Conservation (phyloP, 2,113 vertebrate species). For the Ageneiosus marmoratus region DNA sequence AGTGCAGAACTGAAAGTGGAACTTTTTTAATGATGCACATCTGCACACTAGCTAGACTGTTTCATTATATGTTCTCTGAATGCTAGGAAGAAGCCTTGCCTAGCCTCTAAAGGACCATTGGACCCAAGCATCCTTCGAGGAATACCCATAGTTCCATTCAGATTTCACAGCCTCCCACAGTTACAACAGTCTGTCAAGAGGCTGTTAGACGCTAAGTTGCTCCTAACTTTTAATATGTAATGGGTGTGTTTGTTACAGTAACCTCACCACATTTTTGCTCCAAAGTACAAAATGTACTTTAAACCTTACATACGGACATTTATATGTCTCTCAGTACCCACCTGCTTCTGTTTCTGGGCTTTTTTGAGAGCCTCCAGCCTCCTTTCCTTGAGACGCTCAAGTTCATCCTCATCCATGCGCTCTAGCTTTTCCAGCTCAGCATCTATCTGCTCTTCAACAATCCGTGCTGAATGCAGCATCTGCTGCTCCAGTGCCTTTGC, state of each 20-base stretch:
- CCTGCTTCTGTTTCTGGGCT: conserved; percentile 96
- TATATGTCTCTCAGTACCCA: conserved; percentile 55
- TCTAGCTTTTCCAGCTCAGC: conserved; percentile 86
- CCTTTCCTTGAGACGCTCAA: conserved; percentile 88
- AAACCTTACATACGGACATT: not conserved
- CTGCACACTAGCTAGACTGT: no score
- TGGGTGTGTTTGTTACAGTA: not conserved
- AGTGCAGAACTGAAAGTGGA: no score
- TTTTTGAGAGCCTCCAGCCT: conserved; percentile 89
- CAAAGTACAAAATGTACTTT: not conserved
- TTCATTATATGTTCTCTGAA: no score
- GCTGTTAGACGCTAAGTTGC: not conserved
- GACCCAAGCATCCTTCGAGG: no score
- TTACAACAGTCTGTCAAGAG: not conserved
- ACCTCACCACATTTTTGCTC: not conserved
- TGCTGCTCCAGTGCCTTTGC: conserved; percentile 86
- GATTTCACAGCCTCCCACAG: not conserved
- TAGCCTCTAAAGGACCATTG: no score
- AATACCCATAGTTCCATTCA: no score
- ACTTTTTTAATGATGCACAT: no score
- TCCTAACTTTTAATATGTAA: not conserved
- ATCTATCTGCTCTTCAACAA: conserved; percentile 89
- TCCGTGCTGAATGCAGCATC: conserved; percentile 82
- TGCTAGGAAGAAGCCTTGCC: no score
- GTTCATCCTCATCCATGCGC: conserved; percentile 88